These are phyloP conservation scores for Anniella stebbinsi DNA, from an alignment of 2,797 vertebrate genomes.

Conservation along the genomic window DNA sequence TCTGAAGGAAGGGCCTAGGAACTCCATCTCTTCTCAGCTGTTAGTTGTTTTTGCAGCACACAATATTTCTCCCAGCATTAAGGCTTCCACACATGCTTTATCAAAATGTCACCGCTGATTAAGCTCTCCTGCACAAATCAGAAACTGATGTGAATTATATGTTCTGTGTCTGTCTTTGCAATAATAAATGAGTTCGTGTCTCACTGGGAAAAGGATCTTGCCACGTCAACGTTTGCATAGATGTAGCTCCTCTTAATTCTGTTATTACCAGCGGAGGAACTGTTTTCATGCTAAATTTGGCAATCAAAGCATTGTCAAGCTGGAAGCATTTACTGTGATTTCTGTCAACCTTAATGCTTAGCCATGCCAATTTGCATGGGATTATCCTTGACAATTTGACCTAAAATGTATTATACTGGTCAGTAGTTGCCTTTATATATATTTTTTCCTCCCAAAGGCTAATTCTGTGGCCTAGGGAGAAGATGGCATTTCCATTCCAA, in stretches of 20 bases:
- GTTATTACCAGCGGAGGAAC: neutral
- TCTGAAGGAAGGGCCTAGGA: neutral
- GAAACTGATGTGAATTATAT: neutral
- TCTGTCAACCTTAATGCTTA: slow-evolving; percentile 35
- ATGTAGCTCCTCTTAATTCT: neutral
- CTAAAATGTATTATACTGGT: slow-evolving; percentile 33
- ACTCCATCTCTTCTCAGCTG: neutral
- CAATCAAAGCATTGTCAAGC: slow-evolving; percentile 25
- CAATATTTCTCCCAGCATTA: neutral
- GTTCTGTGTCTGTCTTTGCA: neutral
- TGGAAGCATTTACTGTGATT: slow-evolving; percentile 39
- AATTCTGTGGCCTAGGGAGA: neutral
- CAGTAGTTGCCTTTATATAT: neutral
- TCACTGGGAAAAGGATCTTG: neutral
- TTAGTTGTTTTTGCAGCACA: neutral
- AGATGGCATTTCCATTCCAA: slow-evolving; percentile 41
- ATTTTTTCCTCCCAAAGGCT: neutral
- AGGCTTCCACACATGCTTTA: neutral
- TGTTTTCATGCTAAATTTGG: slow-evolving; percentile 37
- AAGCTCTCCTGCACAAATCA: slow-evolving; percentile 26
- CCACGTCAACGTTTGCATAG: neutral
- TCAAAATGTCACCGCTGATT: slow-evolving; percentile 25
- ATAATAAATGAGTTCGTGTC: slow-evolving; percentile 21
- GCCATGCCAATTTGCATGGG: neutral
- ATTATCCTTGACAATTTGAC: slow-evolving; percentile 48